Base-by-base conservation (phyloP, 2,888 invertebrate species). In the Sarcophaga carnaria region DNA sequence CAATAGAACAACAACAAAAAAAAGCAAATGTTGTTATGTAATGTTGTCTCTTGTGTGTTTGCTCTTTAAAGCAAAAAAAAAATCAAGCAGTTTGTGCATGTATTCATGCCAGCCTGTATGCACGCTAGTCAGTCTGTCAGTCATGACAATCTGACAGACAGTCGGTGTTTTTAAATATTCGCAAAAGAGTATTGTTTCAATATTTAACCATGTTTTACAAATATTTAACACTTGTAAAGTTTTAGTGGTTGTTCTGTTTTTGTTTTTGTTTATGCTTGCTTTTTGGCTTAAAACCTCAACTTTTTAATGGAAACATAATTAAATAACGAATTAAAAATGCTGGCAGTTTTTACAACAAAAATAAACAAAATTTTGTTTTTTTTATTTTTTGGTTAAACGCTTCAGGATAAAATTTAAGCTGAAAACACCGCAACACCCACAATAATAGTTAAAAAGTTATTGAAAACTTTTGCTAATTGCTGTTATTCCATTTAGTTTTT, bases 161-260 rank as follows among this genome's bases (percentile, higher is more conserved):
- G 11, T 62, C 27, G 6, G 27, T 76, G 20, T 54, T 64, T 63
- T 25, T 17, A 72, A 47, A n/a, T 62, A 74, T 10, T 71, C 20
- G 20, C 25, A 47, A 64, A 76, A 37, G 64, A 37, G 64, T 69
- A 76, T 83, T 80, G 69, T 83, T 74, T 63, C 69, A 86, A 80
- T 59, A 77, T 83, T 83, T 80, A 77, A 80, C 62, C 67, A 77
- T 80, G 69, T 74, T 86, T 77, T 83, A 74, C 80, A 86, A 86
- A 86, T 86, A 67, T 80, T 80, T 77, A 83, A 77, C 72, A 78
- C 72, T 77, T 47, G 12, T 66, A 37, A 71, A 82, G 71, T 71
- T 86, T 67, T 72, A 77, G 82, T 69, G 76, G 86, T 82, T 82
- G 45, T n/a, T 54, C 17, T 62, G 60, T n/a, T 25, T 25, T 12